These are phyloP conservation scores for Ophthalmolycus amberensis DNA, from an alignment of 2,113 vertebrate genomes.

Conservation along the genomic window DNA sequence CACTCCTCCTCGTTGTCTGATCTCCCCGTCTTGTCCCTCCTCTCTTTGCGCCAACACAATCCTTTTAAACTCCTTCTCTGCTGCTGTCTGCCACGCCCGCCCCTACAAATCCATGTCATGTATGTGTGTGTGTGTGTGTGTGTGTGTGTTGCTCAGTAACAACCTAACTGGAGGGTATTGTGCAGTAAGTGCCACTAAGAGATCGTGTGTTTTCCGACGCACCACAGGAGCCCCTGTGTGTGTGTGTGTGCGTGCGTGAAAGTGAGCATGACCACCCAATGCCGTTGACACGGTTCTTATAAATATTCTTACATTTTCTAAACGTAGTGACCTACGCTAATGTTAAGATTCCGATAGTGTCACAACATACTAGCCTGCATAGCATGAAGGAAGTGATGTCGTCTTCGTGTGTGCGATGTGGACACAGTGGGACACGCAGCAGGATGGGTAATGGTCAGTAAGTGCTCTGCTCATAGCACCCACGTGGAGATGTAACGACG, in stretches of 20 bases:
- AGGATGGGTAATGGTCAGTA: constrained; percentile 25
- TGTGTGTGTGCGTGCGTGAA: constrained; percentile 23
- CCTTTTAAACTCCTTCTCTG: constrained; percentile 73
- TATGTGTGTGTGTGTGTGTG: constrained; percentile 13
- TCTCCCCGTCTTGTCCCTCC: constrained; percentile 3
- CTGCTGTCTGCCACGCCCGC: constrained; percentile 43
- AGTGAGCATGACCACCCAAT: constrained; percentile 38
- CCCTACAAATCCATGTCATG: constrained; percentile 11
- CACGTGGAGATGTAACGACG: constrained; percentile 54
- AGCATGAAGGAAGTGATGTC: constrained; percentile 41
- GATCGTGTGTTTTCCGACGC: constrained; percentile 36
- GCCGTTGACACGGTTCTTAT: constrained; percentile 49
- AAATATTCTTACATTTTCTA: constrained; percentile 47
- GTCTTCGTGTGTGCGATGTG: constrained; percentile 34
- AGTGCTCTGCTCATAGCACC: constrained; percentile 59
- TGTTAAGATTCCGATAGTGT: constrained; percentile 49
- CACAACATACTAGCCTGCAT: constrained; percentile 72
- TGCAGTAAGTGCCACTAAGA: constrained; percentile 69
- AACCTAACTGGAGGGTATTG: constrained; percentile 42
- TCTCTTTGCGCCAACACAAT: constrained; percentile 29
- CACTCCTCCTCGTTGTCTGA: background rate
- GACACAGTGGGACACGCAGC: constrained; percentile 35
- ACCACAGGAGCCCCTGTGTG: constrained; percentile 42
- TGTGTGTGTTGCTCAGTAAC: constrained; percentile 36
- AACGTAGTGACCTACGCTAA: constrained; percentile 45